Conservation (phyloP, 2,888 invertebrate genomes). For the Drosophila antonietae region DNA sequence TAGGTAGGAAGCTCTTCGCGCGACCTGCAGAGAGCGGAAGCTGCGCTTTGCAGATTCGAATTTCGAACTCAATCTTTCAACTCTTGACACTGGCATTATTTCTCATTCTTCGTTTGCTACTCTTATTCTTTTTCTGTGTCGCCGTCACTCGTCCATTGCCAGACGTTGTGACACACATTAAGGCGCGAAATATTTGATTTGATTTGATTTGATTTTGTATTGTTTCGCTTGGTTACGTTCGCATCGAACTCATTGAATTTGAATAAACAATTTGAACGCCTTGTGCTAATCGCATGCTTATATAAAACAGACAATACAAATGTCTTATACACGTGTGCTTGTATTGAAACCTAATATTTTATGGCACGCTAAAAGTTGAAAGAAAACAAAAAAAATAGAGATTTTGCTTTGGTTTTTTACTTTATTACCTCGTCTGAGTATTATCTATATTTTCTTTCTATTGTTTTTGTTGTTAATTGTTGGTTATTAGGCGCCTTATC, state of each 20-base stretch:
- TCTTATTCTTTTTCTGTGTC: neutral
- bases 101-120: constrained; percentile 1
- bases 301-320: constrained; percentile 38
- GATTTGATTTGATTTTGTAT: constrained; percentile 41
- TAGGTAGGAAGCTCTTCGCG: constrained; percentile 10
- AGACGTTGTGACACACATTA: constrained; percentile 60
- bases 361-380: constrained; percentile 38
- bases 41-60: constrained; percentile 20
- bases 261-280: constrained; percentile 70
- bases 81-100: constrained; percentile 19
- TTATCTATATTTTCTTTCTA: constrained; percentile 28
- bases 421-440: constrained; percentile 38
- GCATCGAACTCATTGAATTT: constrained; percentile 56
- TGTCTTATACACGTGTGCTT: neutral
- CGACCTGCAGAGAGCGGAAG: constrained; percentile 17
- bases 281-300: constrained; percentile 51
- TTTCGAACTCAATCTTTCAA: constrained; percentile 3
- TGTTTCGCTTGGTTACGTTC: constrained; percentile 21
- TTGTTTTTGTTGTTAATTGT: constrained; percentile 56
- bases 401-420: constrained; percentile 39
- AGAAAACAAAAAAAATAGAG: constrained; percentile 19
- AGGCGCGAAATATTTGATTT: constrained; percentile 54
- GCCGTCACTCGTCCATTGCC: constrained; percentile 26
- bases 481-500: constrained; percentile 58
- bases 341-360: constrained; percentile 18